Percentiles rank a stretch among this genome's conserved stretches.
Evolutionary conservation across 2,888 invertebrate genomes (phyloP).

Genomic region (Timandra comae): DNA sequence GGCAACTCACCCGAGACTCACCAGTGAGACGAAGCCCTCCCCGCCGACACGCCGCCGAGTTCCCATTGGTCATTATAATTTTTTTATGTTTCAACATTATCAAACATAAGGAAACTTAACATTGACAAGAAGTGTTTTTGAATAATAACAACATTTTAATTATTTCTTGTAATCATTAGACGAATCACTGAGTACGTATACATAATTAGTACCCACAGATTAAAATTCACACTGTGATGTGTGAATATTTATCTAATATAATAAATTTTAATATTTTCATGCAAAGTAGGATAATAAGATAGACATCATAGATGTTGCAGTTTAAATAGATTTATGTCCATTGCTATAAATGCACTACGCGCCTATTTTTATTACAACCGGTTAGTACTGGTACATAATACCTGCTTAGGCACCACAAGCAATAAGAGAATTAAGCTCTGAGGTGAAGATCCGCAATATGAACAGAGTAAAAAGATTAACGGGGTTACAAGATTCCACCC

Average conservation of each 20-base stretch:
- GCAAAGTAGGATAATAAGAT: no score
- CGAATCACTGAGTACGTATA: no score
- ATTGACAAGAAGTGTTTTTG: conserved; percentile 3
- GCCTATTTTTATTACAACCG: conserved; percentile 32
- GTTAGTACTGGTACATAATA: conserved; percentile 27
- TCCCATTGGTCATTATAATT: conserved; percentile 28
- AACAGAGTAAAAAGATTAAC: conserved; percentile 59
- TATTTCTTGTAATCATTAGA: no score
- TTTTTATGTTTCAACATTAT: conserved; percentile 23
- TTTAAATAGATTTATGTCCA: conserved; percentile 8
- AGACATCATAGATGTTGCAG: no score
- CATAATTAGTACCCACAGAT: no score
- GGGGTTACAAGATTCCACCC: conserved; percentile 55
- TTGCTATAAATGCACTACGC: conserved; percentile 16
- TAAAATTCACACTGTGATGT: no score
- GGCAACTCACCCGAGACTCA: conserved; percentile 24
- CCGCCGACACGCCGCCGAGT: conserved; percentile 35
- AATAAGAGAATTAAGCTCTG: conserved; percentile 37
- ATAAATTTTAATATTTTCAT: not conserved
- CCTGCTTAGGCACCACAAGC: conserved; percentile 26
- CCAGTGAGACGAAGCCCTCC: conserved; percentile 38
- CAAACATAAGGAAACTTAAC: conserved; percentile 12
- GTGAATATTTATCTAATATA: no score
- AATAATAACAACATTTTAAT: conserved; percentile 2
- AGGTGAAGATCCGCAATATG: conserved; percentile 52